A percentile compares a stretch with the other conserved stretches of the same genome.
These are phyloP conservation scores for Siniperca knerii DNA, from an alignment of 2,113 vertebrate species.

Conservation along the genomic window DNA sequence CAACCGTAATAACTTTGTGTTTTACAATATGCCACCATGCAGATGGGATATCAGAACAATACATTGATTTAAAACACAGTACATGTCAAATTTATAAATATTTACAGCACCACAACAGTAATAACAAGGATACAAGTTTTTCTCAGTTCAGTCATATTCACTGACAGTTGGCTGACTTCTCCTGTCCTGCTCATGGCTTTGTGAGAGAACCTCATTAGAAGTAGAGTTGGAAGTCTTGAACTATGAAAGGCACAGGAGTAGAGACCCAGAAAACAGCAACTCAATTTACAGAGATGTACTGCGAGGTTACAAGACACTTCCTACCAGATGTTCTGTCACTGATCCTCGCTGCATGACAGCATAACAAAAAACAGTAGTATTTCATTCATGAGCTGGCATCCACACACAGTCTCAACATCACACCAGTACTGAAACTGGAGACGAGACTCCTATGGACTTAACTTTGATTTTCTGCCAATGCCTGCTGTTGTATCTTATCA, in stretches of 20 bases:
- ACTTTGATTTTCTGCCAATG: neutral
- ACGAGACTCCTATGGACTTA: neutral
- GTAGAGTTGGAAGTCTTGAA: slow-evolving; percentile 28
- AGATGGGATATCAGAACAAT: neutral
- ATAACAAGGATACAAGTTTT: neutral
- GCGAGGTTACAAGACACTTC: slow-evolving; percentile 11
- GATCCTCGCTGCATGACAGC: neutral
- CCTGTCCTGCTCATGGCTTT: slow-evolving; percentile 13
- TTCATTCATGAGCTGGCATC: neutral
- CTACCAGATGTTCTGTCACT: slow-evolving; percentile 19
- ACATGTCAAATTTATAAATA: neutral
- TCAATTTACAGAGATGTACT: slow-evolving; percentile 1
- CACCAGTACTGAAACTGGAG: neutral
- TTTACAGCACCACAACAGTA: neutral
- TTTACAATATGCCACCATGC: neutral
- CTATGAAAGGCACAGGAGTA: slow-evolving; percentile 13
- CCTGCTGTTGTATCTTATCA: neutral
- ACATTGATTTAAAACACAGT: neutral
- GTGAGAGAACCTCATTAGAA: slow-evolving; percentile 33
- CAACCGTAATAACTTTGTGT: neutral
- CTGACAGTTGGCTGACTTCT: neutral
- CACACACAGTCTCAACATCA: neutral
- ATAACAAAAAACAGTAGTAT: neutral
- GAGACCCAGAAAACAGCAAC: slow-evolving; percentile 5
- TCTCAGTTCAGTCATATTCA: slow-evolving; percentile 14